phyloP scores from a whole-genome alignment of 1,140 invertebrate genomes.

The Zaprionus gabonicus region DNA sequence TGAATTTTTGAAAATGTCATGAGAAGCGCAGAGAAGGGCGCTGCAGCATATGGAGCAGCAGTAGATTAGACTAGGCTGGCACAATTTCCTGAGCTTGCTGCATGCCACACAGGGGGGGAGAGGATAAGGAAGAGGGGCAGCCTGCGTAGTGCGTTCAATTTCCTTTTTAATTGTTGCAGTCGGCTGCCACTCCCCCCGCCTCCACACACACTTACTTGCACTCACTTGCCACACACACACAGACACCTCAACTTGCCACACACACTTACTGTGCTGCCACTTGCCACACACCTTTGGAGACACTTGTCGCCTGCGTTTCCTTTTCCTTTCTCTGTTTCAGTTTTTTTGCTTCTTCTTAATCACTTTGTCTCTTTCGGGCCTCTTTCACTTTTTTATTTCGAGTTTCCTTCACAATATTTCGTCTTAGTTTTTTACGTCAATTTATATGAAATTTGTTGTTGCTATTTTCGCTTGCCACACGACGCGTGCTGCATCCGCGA shows the following conservation, averaged over 20 bases:
- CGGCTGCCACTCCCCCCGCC: background rate
- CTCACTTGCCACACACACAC: slow-evolving; percentile 1
- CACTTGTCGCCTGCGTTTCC: slow-evolving; percentile 20
- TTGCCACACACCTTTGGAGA: slow-evolving; percentile 29
- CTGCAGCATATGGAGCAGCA: background rate
- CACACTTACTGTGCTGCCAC: background rate
- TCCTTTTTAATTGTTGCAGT: slow-evolving; percentile 53
- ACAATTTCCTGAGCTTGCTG: background rate
- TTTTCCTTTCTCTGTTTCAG: slow-evolving; percentile 3
- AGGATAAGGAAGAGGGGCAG: background rate
- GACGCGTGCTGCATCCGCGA: slow-evolving; percentile 17
- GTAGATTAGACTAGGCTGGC: background rate
- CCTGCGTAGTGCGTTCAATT: slow-evolving; percentile 35
- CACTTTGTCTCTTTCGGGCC: slow-evolving; percentile 6
- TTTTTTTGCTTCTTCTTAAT: slow-evolving; percentile 7
- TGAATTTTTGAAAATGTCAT: slow-evolving; percentile 10
- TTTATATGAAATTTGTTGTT: slow-evolving; percentile 4
- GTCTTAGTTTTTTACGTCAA: slow-evolving; percentile 37
- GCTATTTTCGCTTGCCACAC: slow-evolving; percentile 10
- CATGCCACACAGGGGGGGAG: background rate
- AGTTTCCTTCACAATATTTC: slow-evolving; percentile 27
- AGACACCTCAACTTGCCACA: background rate
- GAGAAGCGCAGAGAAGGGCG: slow-evolving; percentile 15
- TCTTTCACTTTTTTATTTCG: slow-evolving; percentile 23
- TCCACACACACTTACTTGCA: background rate